Evolutionary conservation across 2,113 vertebrate species (phyloP).

Genomic region (Tachysurus vachellii): DNA sequence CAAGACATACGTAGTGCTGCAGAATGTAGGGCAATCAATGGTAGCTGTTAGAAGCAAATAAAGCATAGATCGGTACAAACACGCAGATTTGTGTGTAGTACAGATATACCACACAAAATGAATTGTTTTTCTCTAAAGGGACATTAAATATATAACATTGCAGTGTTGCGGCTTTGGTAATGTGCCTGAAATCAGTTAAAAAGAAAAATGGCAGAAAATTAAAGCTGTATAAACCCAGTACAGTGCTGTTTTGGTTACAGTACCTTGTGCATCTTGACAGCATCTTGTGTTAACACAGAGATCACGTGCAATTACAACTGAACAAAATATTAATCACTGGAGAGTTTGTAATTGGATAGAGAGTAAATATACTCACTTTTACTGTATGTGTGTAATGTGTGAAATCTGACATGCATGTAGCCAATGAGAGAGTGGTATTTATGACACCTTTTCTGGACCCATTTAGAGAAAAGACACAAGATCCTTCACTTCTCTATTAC

Average conservation of each 20-base stretch:
- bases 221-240: background rate
- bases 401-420: background rate
- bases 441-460: background rate
- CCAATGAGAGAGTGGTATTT: background rate
- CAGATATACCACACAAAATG: background rate
- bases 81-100: background rate
- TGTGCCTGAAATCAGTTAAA: background rate
- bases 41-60: slow-evolving; percentile 3
- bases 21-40: slow-evolving; percentile 31
- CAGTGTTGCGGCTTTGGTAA: background rate
- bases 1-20: slow-evolving; percentile 20
- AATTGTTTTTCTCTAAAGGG: background rate
- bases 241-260: no score
- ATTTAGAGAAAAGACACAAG: background rate
- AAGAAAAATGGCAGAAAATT: background rate
- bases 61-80: background rate
- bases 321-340: background rate
- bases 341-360: background rate
- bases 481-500: background rate
- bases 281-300: background rate
- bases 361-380: background rate
- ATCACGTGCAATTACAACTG: background rate
- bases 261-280: no score
- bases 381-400: background rate
- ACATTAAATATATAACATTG: background rate